Evolutionary conservation across 2,888 invertebrate species (phyloP).

Genomic region (Acanthopleura granulata): DNA sequence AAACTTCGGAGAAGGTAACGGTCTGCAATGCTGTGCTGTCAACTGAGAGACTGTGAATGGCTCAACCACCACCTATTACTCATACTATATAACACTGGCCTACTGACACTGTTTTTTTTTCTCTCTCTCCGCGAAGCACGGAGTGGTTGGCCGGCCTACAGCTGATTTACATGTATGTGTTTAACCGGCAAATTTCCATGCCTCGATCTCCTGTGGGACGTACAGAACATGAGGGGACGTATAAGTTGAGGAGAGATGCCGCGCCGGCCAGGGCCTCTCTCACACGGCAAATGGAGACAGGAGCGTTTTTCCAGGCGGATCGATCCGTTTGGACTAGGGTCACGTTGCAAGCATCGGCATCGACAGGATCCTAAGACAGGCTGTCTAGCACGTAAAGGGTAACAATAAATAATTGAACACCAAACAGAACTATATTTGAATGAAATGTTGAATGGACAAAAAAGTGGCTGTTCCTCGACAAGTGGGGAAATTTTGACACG

Average conservation of each 20-base stretch:
- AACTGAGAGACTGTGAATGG: too few species aligned
- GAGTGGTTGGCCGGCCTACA: not conserved
- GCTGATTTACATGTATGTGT: slow-evolving; percentile 5
- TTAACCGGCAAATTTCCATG: not conserved
- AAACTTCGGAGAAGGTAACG: too few species aligned
- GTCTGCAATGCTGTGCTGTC: too few species aligned
- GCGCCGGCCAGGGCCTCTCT: not conserved
- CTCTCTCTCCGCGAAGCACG: not conserved
- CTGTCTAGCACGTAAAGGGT: not conserved
- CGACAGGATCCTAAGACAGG: not conserved
- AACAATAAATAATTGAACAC: slow-evolving; percentile 13
- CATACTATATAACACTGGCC: not conserved
- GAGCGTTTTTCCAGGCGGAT: not conserved
- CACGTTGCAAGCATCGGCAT: slow-evolving; percentile 14
- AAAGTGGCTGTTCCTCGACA: not conserved
- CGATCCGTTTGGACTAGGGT: slow-evolving; percentile 8
- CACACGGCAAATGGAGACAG: not conserved
- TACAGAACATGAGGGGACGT: too few species aligned
- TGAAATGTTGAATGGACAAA: slow-evolving; percentile 13
- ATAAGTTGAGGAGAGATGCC: too few species aligned
- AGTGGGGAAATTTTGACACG: slow-evolving; percentile 16
- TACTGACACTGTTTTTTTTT: not conserved
- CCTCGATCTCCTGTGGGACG: not conserved
- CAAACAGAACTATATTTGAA: slow-evolving; percentile 13
- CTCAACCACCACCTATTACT: too few species aligned